Base-by-base conservation (phyloP, 2,888 invertebrate genomes). In the Cetonia aurata region DNA sequence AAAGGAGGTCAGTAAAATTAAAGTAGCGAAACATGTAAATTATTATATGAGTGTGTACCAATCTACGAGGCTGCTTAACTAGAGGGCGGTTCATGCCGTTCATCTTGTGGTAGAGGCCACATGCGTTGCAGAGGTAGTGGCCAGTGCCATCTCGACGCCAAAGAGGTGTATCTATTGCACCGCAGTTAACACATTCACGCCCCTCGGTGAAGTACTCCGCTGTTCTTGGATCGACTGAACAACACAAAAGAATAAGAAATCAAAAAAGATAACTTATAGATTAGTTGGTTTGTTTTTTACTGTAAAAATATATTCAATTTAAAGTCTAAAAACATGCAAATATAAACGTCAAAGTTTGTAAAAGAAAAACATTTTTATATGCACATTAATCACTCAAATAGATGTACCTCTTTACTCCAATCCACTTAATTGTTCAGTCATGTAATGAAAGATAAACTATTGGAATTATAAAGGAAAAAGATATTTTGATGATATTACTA, bases 111-210 rank as follows among this genome's bases (percentile, higher is more conserved):
- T 99, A 99, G 79, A 99, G 94, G 80, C 99, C 99, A 88, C 99
- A 99, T 77, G 99, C 99, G 89, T 99, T 99, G 91, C 99, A 99
- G 81, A 99, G 92, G 88, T 98, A 99, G 88, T 99, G 98, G 76
- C 99, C 99, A 81, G 96, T 97, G 85, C 96, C 96, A 89, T 99
- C 99, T 84, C 99, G 91, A 78, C 99, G 91, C 99, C 99, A 99
- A 79, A 99, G 89, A 75, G 99, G 98, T 78, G 99, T 99, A 82
- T 88, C 95, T 82, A 96, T 96, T 74, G 97, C 96, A 73, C 98
- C 98, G 85, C 98, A 98, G 88, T 98, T 98, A 71, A 98, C 97
- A 86, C 98, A 98, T 86, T 98, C 98, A 77, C 99, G 91, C 19
- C 97, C 98, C 86, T 99, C 99, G 79, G 84, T 84, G 82, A 84